Evolutionary conservation across 2,888 invertebrate species (phyloP).

Genomic region (Plebejus argus): DNA sequence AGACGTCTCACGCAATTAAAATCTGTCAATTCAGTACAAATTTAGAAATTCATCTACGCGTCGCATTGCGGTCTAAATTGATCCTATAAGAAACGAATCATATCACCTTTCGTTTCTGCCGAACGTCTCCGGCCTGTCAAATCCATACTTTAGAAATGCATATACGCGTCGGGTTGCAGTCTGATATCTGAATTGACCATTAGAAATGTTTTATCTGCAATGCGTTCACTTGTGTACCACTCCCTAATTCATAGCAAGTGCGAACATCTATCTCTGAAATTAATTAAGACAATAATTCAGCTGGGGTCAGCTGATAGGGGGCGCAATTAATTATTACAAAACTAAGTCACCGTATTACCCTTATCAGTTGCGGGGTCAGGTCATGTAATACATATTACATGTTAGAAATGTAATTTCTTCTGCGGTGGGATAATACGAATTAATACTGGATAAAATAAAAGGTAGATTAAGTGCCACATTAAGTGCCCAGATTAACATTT

Average conservation of each 20-base stretch:
- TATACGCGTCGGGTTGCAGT: too few relatives aligned
- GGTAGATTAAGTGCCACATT: neutral
- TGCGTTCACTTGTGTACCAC: neutral
- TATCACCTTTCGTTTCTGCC: too few relatives aligned
- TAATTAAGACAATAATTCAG: slow-evolving; percentile 43
- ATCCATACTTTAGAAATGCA: too few relatives aligned
- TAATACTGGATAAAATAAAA: neutral
- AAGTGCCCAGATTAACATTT: too few relatives aligned
- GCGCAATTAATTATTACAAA: slow-evolving; percentile 32
- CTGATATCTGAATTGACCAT: too few relatives aligned
- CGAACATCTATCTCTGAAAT: slow-evolving; percentile 38
- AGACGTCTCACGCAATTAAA: too few relatives aligned
- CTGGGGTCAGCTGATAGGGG: slow-evolving; percentile 41
- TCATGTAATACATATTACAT: slow-evolving; percentile 7
- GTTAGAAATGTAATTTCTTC: neutral
- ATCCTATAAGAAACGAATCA: too few relatives aligned
- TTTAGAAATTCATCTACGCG: too few relatives aligned
- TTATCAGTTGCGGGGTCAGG: slow-evolving; percentile 30
- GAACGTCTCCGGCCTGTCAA: too few relatives aligned
- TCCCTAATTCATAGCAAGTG: slow-evolving; percentile 19
- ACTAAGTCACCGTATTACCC: slow-evolving; percentile 32
- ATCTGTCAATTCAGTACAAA: too few relatives aligned
- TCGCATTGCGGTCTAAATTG: too few relatives aligned
- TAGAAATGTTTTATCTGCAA: too few relatives aligned
- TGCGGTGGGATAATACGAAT: neutral